Evolutionary conservation across 2,888 invertebrate genomes (phyloP).

Genomic region (Aspidapion aeneum): DNA sequence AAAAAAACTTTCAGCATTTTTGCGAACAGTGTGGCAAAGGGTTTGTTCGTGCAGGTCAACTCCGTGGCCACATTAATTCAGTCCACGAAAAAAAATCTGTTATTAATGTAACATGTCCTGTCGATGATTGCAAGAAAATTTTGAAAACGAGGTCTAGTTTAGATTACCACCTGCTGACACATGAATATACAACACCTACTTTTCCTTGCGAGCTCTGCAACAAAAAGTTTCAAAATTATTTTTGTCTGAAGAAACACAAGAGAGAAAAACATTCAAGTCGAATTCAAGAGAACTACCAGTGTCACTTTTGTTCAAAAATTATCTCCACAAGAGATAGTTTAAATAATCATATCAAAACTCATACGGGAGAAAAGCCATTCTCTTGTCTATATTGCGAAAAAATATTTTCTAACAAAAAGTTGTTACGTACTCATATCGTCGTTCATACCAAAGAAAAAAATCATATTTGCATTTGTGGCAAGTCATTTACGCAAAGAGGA

Average conservation of each 20-base stretch:
- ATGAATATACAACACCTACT: slow-evolving; percentile 5
- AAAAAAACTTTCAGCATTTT: slow-evolving; percentile 19
- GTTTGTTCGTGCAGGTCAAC: slow-evolving; percentile 20
- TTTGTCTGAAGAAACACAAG: slow-evolving; percentile 12
- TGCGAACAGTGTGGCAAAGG: slow-evolving; percentile 29
- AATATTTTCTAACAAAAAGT: slow-evolving; percentile 41
- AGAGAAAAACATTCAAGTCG: slow-evolving; percentile 35
- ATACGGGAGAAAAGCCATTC: slow-evolving; percentile 35
- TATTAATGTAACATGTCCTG: too few species aligned
- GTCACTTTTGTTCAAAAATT: slow-evolving; percentile 25
- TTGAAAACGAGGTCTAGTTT: slow-evolving; percentile 26
- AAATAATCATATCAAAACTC: slow-evolving; percentile 29
- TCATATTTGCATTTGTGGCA: slow-evolving; percentile 54
- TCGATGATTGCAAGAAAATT: slow-evolving; percentile 34
- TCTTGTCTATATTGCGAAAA: slow-evolving; percentile 44
- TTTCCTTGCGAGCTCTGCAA: slow-evolving; percentile 18
- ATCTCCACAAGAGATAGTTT: slow-evolving; percentile 8
- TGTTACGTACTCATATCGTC: slow-evolving; percentile 51
- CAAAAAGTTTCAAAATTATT: slow-evolving; percentile 16
- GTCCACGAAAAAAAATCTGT: slow-evolving; percentile 16
- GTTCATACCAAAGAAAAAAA: slow-evolving; percentile 54
- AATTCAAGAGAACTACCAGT: slow-evolving; percentile 11
- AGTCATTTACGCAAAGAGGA: slow-evolving; percentile 48
- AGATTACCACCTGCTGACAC: slow-evolving; percentile 28
- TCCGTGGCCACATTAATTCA: slow-evolving; percentile 23